A percentile compares a stretch with the other conserved stretches of the same genome.
phyloP scores from a whole-genome alignment of 53 echinoderm and acorn worm species.

The Echinarachnius parma region DNA sequence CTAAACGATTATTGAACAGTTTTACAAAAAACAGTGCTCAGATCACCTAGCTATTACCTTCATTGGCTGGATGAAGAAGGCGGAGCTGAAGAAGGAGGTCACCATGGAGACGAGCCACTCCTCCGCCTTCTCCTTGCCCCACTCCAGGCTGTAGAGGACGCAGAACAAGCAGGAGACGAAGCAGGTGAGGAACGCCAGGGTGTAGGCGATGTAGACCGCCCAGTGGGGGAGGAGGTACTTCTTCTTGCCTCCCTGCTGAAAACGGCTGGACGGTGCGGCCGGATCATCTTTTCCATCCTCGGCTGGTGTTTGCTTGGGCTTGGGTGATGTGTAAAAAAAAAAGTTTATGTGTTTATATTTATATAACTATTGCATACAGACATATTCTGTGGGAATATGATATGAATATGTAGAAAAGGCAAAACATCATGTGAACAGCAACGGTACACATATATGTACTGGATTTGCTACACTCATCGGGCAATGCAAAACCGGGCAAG shows the following conservation, averaged over 20 bases:
- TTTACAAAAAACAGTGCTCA: too few relatives aligned
- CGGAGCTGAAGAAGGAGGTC: conserved; percentile 69
- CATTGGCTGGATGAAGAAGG: conserved; percentile 65
- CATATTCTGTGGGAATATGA: too few relatives aligned
- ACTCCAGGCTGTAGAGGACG: conserved; percentile 65
- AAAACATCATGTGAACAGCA: too few relatives aligned
- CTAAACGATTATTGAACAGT: too few relatives aligned
- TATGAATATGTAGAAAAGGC: too few relatives aligned
- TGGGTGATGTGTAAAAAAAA: not conserved
- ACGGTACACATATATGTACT: too few relatives aligned
- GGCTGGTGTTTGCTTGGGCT: not conserved
- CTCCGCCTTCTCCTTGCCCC: conserved; percentile 61
- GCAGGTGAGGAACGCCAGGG: conserved; percentile 45
- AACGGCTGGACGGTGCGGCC: not conserved
- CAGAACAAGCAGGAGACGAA: conserved; percentile 65
- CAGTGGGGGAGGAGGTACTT: conserved; percentile 65
- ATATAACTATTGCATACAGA: too few relatives aligned
- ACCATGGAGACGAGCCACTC: conserved; percentile 74
- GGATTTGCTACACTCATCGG: too few relatives aligned
- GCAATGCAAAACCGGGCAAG: too few relatives aligned
- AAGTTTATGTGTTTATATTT: too few relatives aligned
- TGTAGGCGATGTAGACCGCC: conserved; percentile 68
- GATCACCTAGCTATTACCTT: conserved; percentile 55
- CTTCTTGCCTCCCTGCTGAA: conserved; percentile 26
- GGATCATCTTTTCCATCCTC: not conserved